Evolutionary conservation across 2,888 invertebrate genomes (phyloP), one percentile per base, ranked within the genome.

Genomic region (Rhynchonema sp.): DNA sequence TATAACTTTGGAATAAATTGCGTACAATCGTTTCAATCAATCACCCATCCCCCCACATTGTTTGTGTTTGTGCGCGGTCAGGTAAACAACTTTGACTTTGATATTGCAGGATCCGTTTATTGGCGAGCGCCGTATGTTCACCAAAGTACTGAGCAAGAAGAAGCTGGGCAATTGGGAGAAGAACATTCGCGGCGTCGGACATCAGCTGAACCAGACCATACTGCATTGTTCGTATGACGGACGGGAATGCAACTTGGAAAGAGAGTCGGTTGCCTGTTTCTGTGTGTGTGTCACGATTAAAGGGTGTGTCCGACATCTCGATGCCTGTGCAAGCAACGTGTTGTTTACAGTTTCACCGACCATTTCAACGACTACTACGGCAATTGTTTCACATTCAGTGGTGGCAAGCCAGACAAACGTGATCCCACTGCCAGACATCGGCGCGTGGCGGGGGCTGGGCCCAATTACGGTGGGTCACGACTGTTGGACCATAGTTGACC

Each of bases 311-410:
- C n/a, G n/a, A n/a, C n/a, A n/a, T n/a, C n/a, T n/a, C n/a, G n/a
- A n/a, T n/a, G n/a, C n/a, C n/a, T n/a, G n/a, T n/a, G n/a, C n/a
- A n/a, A n/a, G n/a, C n/a, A n/a, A n/a, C n/a, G n/a, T n/a, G n/a
- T n/a, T n/a, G n/a, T n/a, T n/a, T n/a, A n/a, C n/a, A n/a, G n/a
- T n/a, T n/a, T n/a, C n/a, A n/a, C n/a, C n/a, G n/a, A n/a, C n/a
- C n/a, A n/a, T n/a, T n/a, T n/a, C n/a, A 54, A 54, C 54, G 54
- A 59, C 23, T 2, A 2, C 38, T 59, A 59, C 46, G 58, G 58
- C 25, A 54, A 59, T 23, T 59, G 58, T 20, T 59, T 25, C 56
- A 56, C 56, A 13, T 59, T 59, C 46, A 22, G 17, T 29, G 59
- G 59, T 22, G 59, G 59, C 13, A 55, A 55, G 22, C 22, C 54